Evolutionary conservation across 2,888 invertebrate species (phyloP), one percentile per base, ranked within the genome.

Genomic region (Eupithecia vulgata): DNA sequence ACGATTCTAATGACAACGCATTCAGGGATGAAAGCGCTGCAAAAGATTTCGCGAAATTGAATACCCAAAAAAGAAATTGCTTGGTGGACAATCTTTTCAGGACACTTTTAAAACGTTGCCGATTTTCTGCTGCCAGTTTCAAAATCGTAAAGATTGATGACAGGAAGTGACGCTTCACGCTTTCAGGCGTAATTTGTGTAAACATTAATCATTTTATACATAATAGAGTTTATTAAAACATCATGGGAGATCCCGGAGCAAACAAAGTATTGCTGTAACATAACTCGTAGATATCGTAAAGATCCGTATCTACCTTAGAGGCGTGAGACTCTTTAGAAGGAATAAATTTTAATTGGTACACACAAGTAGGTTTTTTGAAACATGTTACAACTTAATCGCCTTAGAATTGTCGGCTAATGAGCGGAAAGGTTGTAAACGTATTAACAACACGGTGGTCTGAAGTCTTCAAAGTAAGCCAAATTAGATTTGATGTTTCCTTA

Each of bases 341-440:
- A 87, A 88, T 89, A 88, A 88, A 89, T 87, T 91, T 90, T 92
- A 92, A 92, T 92, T 92, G 90, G 88, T 88, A 86, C 87, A 87
- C 86, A 87, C 86, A 85, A 87, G 86, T 86, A 81, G 85, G 84
- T 88, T 88, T 90, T 87, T 88, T 88, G 89, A 90, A 89, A 90
- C 87, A 88, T 84, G 88, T 90, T 91, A 90, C 89, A 90, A 89
- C 91, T 93, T 92, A 92, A 94, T 92, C 88, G 90, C 85, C 82
- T 81, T 80, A 84, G 88, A 88, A 91, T 90, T 91, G 90, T 86
- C 87, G 87, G 89, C 91, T 91, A 93, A 94, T 92, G 92, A 92
- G 91, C 92, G 92, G 89, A 91, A 92, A 92, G 90, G 88, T 90
- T 87, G 88, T 90, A 90, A 90, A 89, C 81, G 84, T 83, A 90